A percentile compares a stretch with the other conserved stretches of the same genome.
Conservation (phyloP, 1,140 invertebrate species). For the Saxidomus purpurata region DNA sequence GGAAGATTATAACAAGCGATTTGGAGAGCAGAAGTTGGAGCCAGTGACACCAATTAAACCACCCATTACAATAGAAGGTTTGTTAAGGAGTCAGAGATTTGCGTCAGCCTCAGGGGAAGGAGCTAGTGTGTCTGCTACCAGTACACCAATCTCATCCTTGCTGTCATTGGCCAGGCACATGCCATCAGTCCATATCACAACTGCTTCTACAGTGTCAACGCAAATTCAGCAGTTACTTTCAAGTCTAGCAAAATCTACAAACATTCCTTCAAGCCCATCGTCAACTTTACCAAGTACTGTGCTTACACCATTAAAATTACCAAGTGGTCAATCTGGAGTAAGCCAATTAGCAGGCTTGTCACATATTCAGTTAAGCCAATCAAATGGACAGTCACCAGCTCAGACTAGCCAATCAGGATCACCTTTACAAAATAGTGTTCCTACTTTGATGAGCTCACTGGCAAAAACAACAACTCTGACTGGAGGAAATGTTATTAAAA, state of each 20-base stretch:
- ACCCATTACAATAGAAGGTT: conserved; percentile 42
- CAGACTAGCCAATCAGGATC: conserved; percentile 55
- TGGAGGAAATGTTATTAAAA: conserved; percentile 34
- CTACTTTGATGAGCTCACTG: conserved; percentile 58
- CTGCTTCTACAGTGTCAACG: conserved; percentile 70
- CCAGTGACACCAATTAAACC: not conserved
- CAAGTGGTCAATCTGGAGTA: not conserved
- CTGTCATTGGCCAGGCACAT: conserved; percentile 48
- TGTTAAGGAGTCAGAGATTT: conserved; percentile 16
- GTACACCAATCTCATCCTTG: conserved; percentile 52
- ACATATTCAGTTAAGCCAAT: conserved; percentile 13
- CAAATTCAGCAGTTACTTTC: conserved; percentile 81
- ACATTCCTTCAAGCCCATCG: not conserved
- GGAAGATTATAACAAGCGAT: conserved; percentile 60
- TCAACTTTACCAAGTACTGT: not conserved
- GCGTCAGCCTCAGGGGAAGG: not conserved
- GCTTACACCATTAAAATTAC: conserved; percentile 34
- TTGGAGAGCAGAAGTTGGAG: not conserved
- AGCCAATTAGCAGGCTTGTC: not conserved
- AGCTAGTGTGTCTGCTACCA: not conserved
- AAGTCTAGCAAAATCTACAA: conserved; percentile 56
- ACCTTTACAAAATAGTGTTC: conserved; percentile 65
- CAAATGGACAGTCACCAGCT: not conserved
- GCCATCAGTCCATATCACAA: conserved; percentile 74
- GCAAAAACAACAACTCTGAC: conserved; percentile 10